Conservation (phyloP, 35 echinoderm and acorn worm species). For the Antedon bifida region DNA sequence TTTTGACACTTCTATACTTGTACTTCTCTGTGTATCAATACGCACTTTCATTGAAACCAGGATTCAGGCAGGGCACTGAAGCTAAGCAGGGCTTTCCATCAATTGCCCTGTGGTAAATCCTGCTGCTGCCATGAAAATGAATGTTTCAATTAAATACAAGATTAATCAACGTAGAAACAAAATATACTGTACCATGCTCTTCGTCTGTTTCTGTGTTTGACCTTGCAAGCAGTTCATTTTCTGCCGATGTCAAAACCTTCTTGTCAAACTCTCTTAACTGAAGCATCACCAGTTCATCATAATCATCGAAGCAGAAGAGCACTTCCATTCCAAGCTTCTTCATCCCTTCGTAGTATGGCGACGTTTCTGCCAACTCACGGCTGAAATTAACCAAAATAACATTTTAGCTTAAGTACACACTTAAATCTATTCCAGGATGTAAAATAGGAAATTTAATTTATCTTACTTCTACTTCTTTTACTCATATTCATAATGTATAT, state of each 20-base stretch:
- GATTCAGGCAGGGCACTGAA: no score
- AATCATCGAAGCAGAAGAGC: conserved; percentile 92
- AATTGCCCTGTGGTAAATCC: no score
- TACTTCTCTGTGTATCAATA: no score
- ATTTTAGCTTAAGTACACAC: not conserved
- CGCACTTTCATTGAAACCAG: no score
- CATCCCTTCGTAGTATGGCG: conserved; percentile 86
- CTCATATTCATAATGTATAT: no score
- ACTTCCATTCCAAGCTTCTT: conserved; percentile 60
- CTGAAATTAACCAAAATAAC: conserved; percentile 9
- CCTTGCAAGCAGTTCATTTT: conserved; percentile 69
- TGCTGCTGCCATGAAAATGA: no score
- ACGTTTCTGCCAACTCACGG: conserved; percentile 69
- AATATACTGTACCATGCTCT: not conserved
- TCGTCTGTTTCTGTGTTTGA: not conserved
- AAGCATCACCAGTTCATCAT: conserved; percentile 78
- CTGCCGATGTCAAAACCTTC: conserved; percentile 75
- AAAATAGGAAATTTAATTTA: no score
- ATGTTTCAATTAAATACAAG: no score
- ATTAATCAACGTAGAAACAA: no score
- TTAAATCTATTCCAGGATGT: not conserved
- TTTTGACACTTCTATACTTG: no score
- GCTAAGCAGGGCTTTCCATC: no score
- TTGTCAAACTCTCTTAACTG: conserved; percentile 96
- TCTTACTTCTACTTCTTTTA: no score